Base-by-base conservation (phyloP, 2,113 vertebrate species). In the Cephalopholis sonnerati region DNA sequence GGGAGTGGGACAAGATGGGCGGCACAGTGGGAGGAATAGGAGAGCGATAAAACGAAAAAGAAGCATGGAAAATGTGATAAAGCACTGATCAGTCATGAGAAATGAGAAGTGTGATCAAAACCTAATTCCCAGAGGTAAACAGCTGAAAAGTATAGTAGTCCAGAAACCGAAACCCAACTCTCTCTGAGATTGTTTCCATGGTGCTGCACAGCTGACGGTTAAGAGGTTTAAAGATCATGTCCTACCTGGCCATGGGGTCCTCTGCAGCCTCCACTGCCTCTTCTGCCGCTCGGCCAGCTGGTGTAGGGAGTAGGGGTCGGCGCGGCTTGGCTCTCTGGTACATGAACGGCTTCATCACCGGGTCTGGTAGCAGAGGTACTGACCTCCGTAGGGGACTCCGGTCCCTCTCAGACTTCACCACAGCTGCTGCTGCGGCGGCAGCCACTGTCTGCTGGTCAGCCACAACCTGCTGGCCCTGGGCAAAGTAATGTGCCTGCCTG, bases 261-360 rank as follows among this genome's bases (percentile, higher is more conserved):
- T 96, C 96, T 1, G 94, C 93, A 1, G 92, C 93, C 27, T 93
- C 93, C 0, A 80, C 93, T 1, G 94, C 94, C 73, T 96, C 96
- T 73, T 96, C 95, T 4, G 93, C 93, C 0, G 93, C 92, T 4
- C 95, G 92, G 17, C 95, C 94, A 1, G 95, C 93, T 0, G 96
- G 96, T 1, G 96, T 96, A 17, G 96, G 95, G 63, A 96, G 88
- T 68, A 96, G 90, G 4, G 96, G 95, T 46, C 96, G 83, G 17
- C 96, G 94, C 0, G 93, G 92, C 83, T 96, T 96, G 72, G 94
- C 94, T 71, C 96, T 80, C 94, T 96, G 95, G 89, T 96, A 96
- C 64, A 96, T 93, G 79, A 96, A 96, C 7, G 95, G 94, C 87
- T 96, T 96, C 92, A 96, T 94, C 61, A 96, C 92, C 0, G 95